phyloP scores from a whole-genome alignment of 2,888 invertebrate genomes.

The Cerastis leucographa region DNA sequence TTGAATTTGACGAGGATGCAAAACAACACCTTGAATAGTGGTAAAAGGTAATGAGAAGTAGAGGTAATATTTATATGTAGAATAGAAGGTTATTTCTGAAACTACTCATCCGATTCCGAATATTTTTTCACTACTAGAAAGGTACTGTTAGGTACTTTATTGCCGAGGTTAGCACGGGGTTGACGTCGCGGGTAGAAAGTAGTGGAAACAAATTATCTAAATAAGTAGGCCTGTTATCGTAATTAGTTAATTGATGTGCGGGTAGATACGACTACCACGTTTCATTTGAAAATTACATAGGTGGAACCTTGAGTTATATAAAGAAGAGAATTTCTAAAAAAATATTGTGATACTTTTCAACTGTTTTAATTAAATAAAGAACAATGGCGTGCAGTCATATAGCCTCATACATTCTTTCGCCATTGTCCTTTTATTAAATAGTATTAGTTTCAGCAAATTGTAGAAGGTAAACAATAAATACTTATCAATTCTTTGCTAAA shows the following conservation, averaged over 20 bases:
- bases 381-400: background rate
- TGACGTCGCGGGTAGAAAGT: background rate
- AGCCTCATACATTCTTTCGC: background rate
- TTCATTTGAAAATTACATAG: background rate
- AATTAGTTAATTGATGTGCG: background rate
- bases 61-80: background rate
- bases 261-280: background rate
- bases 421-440: background rate
- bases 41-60: too few relatives aligned
- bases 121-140: background rate
- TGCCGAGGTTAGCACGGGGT: background rate
- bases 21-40: too few relatives aligned
- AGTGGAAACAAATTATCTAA: background rate
- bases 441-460: background rate
- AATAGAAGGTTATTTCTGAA: background rate
- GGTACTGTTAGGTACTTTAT: background rate
- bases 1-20: too few relatives aligned
- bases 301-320: background rate
- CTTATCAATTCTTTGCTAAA: background rate
- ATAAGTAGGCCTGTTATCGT: background rate
- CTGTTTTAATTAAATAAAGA: background rate
- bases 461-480: background rate
- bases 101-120: background rate
- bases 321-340: background rate
- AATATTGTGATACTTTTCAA: background rate